phyloP scores from a whole-genome alignment of 2,113 vertebrate species.

The Ellobius talpinus region DNA sequence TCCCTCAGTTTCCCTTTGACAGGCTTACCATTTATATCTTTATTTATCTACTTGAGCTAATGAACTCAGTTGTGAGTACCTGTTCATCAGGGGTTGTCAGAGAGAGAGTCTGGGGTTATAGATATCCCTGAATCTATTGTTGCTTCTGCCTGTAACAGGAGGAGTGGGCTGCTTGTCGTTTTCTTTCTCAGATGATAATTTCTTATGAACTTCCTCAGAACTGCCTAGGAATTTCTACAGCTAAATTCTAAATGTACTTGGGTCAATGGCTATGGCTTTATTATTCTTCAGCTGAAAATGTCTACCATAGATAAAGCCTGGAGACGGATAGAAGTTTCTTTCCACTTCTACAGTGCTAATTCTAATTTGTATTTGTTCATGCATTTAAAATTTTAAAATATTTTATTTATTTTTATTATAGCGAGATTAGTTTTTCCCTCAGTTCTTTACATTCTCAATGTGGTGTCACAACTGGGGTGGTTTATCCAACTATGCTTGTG shows the following conservation, averaged over 20 bases:
- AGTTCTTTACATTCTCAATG: not conserved
- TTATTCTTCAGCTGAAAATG: not conserved
- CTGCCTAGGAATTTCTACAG: not conserved
- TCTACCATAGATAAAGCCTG: not conserved
- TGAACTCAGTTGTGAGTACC: not conserved
- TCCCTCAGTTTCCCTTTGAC: not conserved
- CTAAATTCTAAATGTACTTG: constrained; percentile 16
- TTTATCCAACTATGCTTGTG: not conserved
- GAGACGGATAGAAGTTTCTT: not conserved
- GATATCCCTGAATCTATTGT: not conserved
- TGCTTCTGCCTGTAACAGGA: not conserved
- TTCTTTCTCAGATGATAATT: not conserved
- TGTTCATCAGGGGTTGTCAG: too few relatives aligned
- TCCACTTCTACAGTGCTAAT: not conserved
- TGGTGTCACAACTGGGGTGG: not conserved
- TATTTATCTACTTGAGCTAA: not conserved
- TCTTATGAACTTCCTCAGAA: not conserved
- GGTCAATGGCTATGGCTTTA: not conserved
- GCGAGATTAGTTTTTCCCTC: not conserved
- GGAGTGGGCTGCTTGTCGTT: too few relatives aligned
- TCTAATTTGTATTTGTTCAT: not conserved
- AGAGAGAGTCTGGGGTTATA: not conserved
- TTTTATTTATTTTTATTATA: not conserved
- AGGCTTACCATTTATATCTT: not conserved
- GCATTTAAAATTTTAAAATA: not conserved